Base-by-base conservation (phyloP, 1,140 invertebrate genomes). In the Drosophila mayri region DNA sequence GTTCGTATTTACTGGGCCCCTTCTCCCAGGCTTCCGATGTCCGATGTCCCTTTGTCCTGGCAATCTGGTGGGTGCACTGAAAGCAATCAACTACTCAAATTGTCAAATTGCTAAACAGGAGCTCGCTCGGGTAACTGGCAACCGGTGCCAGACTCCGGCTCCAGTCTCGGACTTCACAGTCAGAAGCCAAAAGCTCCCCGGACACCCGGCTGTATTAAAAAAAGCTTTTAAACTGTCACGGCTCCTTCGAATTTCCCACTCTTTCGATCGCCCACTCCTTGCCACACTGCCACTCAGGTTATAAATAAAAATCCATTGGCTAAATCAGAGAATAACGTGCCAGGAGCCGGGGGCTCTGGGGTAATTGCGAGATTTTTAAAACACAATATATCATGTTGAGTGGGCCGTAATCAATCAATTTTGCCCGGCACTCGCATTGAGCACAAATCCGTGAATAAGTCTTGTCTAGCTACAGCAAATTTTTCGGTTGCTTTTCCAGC, bases 171-270 rank as follows among this genome's bases (percentile, higher is more conserved):
- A 20, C 62, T 52, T 57, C 59, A 60, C 30, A 58, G 43, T 18
- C 30, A 35, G 55, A 40, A 46, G 28, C 50, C 22, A 77, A 68
- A 37, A 43, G 50, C 25, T 44, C 54, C 57, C 62, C 54, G 16
- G 52, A 40, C 74, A 38, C 55, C 37, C 49, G 75, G 64, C 62
- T 79, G 68, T 88, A 88, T 88, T 85, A 90, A 88, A 88, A 86
- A 90, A 88, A 84, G 84, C 84, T 88, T 88, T 88, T 90, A 90
- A 88, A 88, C 84, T 88, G 84, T 88, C 84, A 88, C 58, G 66
- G 50, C 47, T 55, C 32, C 32, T 61, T 55, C 35, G 64, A 66
- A 61, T 60, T 66, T 64, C 37, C 44, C 63, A 52, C 62, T 50
- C 61, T 11, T 18, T 68, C 58, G 57, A 25, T 37, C 25, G 14